phyloP scores from a whole-genome alignment of 2,888 invertebrate species.

The Leuctra nigra region DNA sequence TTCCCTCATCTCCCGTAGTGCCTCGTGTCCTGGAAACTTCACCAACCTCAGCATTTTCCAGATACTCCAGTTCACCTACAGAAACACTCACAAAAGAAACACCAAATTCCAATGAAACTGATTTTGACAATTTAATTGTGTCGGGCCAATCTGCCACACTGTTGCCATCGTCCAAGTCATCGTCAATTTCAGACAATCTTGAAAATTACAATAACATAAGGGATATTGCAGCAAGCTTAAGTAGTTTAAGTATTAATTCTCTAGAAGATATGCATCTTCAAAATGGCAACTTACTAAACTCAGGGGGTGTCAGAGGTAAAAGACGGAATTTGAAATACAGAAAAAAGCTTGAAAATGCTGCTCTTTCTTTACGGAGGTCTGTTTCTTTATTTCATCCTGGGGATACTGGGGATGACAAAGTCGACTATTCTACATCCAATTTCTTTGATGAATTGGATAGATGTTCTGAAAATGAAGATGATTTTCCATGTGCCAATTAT shows the following conservation, averaged over 20 bases:
- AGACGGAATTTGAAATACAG: slow-evolving; percentile 16
- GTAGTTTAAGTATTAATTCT: slow-evolving; percentile 34
- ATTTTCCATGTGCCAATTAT: slow-evolving; percentile 9
- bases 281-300: slow-evolving; percentile 2
- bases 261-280: slow-evolving; percentile 14
- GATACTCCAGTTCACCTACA: slow-evolving; percentile 25
- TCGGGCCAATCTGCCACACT: slow-evolving; percentile 7
- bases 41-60: slow-evolving; percentile 26
- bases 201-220: slow-evolving; percentile 21
- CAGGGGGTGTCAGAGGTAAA: neutral
- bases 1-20: slow-evolving; percentile 32
- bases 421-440: neutral
- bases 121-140: slow-evolving; percentile 14
- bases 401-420: neutral
- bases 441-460: slow-evolving; percentile 2
- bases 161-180: slow-evolving; percentile 7
- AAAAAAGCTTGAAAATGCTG: slow-evolving; percentile 25
- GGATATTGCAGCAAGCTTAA: slow-evolving; percentile 31
- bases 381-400: slow-evolving; percentile 23
- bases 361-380: slow-evolving; percentile 23
- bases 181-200: slow-evolving; percentile 13
- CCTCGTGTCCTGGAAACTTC: slow-evolving; percentile 26
- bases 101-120: slow-evolving; percentile 7
- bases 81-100: slow-evolving; percentile 18
- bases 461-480: slow-evolving; percentile 19